Evolutionary conservation across 2,113 vertebrate genomes (phyloP).

Genomic region (Corydoras maculifer): DNA sequence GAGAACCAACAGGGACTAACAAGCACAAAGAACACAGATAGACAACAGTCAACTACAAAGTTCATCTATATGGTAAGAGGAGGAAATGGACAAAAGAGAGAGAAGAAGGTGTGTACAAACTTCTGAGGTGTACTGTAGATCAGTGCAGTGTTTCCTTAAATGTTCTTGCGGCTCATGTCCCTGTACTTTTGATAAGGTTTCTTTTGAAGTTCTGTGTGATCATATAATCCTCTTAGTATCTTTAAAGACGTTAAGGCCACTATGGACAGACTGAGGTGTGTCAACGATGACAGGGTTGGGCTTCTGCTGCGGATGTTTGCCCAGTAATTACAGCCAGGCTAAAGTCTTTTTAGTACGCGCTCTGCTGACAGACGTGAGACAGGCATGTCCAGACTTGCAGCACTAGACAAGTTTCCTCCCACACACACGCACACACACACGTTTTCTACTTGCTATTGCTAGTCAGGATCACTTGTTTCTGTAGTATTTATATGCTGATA

Average conservation of each 20-base stretch:
- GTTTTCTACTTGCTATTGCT: background rate
- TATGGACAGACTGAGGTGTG: constrained; percentile 29
- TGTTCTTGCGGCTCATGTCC: too few species aligned
- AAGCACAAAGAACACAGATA: too few species aligned
- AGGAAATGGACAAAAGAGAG: too few species aligned
- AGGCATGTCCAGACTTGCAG: constrained; percentile 39
- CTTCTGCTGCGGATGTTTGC: constrained; percentile 34
- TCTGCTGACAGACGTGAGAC: constrained; percentile 14
- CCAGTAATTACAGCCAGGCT: constrained; percentile 38
- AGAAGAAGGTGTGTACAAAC: too few species aligned
- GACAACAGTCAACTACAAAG: too few species aligned
- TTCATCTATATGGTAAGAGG: too few species aligned
- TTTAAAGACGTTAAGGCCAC: constrained; percentile 1
- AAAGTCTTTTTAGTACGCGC: constrained; percentile 23
- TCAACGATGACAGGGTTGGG: constrained; percentile 23
- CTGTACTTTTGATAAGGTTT: background rate
- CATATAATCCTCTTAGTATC: constrained; percentile 1
- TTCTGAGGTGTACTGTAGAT: too few species aligned
- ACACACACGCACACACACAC: background rate
- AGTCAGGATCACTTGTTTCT: constrained; percentile 12
- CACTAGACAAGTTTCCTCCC: constrained; percentile 2
- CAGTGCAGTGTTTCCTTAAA: too few species aligned
- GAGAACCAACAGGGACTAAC: too few species aligned
- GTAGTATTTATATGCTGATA: background rate
- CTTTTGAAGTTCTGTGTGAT: constrained; percentile 7